Evolutionary conservation across 92 coral and sea anemone genomes (phyloP).

Genomic region (Pocillopora grandis): DNA sequence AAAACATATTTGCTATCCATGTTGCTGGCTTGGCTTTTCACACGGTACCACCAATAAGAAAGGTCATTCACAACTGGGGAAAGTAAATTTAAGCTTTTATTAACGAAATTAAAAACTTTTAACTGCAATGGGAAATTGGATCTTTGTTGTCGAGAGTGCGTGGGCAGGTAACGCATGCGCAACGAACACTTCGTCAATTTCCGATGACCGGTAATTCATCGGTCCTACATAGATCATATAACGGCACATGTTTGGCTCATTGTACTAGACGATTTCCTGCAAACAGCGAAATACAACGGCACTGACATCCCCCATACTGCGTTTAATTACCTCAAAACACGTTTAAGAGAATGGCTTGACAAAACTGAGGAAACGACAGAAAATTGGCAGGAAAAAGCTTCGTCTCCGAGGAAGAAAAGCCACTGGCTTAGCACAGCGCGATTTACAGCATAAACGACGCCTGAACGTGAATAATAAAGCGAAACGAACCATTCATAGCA

Average conservation of each 20-base stretch:
- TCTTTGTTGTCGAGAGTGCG: neutral
- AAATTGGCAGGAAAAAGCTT: neutral
- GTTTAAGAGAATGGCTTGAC: constrained; percentile 8
- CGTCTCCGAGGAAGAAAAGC: neutral
- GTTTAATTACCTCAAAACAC: constrained; percentile 24
- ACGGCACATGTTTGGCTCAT: neutral
- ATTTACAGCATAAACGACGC: constrained; percentile 24
- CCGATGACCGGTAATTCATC: constrained; percentile 69
- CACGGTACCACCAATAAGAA: neutral
- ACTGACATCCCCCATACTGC: constrained; percentile 10
- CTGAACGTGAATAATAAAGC: neutral
- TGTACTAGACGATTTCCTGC: constrained; percentile 24
- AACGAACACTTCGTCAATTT: constrained; percentile 11
- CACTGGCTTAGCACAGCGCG: constrained; percentile 8
- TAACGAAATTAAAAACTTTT: neutral
- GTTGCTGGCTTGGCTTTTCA: neutral
- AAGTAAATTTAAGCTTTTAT: neutral
- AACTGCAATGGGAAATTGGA: constrained; percentile 6
- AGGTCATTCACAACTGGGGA: neutral
- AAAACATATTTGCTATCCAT: neutral
- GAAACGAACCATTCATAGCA: neutral
- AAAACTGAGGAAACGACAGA: constrained; percentile 2
- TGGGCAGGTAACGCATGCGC: constrained; percentile 45
- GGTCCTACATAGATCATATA: constrained; percentile 28
- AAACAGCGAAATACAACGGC: constrained; percentile 16